Evolutionary conservation across 1,140 invertebrate species (phyloP).

Genomic region (Formica exsecta): DNA sequence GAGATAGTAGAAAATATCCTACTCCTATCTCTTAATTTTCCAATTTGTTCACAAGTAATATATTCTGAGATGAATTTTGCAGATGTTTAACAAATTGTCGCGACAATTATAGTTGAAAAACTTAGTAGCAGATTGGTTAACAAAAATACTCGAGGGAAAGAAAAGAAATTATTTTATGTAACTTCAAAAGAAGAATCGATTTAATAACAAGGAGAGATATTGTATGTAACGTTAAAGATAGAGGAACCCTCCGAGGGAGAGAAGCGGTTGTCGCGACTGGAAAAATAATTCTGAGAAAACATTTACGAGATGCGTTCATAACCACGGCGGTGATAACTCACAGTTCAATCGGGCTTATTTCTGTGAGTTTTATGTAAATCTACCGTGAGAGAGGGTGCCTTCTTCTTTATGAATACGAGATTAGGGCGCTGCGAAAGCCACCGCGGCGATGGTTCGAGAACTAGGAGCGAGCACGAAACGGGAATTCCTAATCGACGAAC

Average conservation of each 20-base stretch:
- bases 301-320: slow-evolving; percentile 51
- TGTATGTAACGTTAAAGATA: background rate
- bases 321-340: slow-evolving; percentile 49
- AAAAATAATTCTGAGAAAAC: slow-evolving; percentile 66
- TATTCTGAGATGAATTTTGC: background rate
- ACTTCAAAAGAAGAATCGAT: slow-evolving; percentile 19
- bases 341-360: slow-evolving; percentile 62
- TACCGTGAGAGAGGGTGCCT: slow-evolving; percentile 15
- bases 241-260: background rate
- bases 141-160: background rate
- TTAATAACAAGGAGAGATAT: background rate
- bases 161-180: slow-evolving; percentile 9
- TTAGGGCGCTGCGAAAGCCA: slow-evolving; percentile 67
- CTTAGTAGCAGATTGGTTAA: background rate
- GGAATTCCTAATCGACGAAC: slow-evolving; percentile 71
- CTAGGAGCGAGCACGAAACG: slow-evolving; percentile 66
- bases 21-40: background rate
- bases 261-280: slow-evolving; percentile 9
- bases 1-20: background rate
- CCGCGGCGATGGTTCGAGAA: slow-evolving; percentile 44
- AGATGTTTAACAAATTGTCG: background rate
- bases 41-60: background rate
- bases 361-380: slow-evolving; percentile 69
- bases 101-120: background rate
- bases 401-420: slow-evolving; percentile 75